Evolutionary conservation across 2,113 vertebrate genomes (phyloP).

Genomic region (Forbesichthys agassizii): DNA sequence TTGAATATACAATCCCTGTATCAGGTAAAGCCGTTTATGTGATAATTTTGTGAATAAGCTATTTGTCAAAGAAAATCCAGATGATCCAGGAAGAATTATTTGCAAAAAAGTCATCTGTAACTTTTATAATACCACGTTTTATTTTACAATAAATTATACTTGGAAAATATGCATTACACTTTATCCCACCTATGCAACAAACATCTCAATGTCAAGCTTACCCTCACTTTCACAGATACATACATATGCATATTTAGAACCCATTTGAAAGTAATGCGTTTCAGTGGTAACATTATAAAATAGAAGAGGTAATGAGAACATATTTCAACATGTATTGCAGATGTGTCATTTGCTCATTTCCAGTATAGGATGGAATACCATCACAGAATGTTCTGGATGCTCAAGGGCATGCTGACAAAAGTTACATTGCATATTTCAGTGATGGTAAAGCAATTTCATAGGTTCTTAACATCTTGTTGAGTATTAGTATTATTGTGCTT

Average conservation of each 20-base stretch:
- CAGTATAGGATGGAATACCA: conserved; percentile 1
- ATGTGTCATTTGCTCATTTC: conserved; percentile 37
- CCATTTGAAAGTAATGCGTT: conserved; percentile 52
- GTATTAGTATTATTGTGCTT: not conserved
- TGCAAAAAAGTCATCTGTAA: conserved; percentile 49
- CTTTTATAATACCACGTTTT: conserved; percentile 43
- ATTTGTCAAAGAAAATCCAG: conserved; percentile 67
- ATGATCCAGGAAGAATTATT: conserved; percentile 64
- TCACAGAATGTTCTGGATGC: conserved; percentile 12
- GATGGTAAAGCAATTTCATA: conserved; percentile 6
- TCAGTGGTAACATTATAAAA: conserved; percentile 54
- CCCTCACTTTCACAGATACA: conserved; percentile 32
- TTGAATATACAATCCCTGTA: conserved; percentile 45
- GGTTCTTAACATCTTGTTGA: conserved; percentile 29
- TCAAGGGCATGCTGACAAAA: conserved; percentile 30
- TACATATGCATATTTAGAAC: conserved; percentile 26
- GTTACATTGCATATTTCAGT: conserved; percentile 1
- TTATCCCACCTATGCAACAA: conserved; percentile 52
- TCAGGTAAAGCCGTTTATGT: conserved; percentile 60
- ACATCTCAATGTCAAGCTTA: conserved; percentile 40
- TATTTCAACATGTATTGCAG: conserved; percentile 43
- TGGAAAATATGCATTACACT: conserved; percentile 56
- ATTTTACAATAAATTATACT: conserved; percentile 56
- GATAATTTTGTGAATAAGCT: conserved; percentile 62
- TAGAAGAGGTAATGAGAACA: conserved; percentile 35